Conservation (phyloP, 2,113 vertebrate genomes). For the Ovibos moschatus region DNA sequence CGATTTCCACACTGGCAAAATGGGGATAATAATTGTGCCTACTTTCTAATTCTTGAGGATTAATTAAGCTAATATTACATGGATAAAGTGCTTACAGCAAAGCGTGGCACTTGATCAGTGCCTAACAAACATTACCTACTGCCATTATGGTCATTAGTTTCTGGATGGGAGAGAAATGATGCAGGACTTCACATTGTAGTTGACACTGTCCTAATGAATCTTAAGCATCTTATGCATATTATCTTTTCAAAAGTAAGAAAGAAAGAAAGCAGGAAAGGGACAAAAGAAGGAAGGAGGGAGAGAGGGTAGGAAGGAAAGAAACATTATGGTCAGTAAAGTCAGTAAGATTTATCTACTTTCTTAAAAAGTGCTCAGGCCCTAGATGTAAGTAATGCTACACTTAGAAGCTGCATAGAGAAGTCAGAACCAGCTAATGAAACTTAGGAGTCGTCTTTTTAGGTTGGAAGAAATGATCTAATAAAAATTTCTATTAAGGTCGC, state of each 20-base stretch:
- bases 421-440: neutral
- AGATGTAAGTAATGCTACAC: neutral
- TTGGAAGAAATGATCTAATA: neutral
- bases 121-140: neutral
- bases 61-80: neutral
- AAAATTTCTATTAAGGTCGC: neutral
- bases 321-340: neutral
- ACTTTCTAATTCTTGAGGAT: neutral
- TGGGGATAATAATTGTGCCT: neutral
- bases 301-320: neutral
- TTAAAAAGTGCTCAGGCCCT: neutral
- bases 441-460: neutral
- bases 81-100: neutral
- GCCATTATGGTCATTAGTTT: neutral
- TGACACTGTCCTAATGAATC: neutral
- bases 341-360: neutral
- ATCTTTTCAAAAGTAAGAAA: neutral
- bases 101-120: neutral
- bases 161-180: neutral
- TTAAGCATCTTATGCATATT: neutral
- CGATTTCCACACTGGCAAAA: neutral
- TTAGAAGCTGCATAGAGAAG: neutral
- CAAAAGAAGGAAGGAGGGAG: neutral
- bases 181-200: neutral
- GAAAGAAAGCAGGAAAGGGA: fast-evolving